Evolutionary conservation across 1,140 invertebrate species (phyloP).

Genomic region (Bombus sylvicola): DNA sequence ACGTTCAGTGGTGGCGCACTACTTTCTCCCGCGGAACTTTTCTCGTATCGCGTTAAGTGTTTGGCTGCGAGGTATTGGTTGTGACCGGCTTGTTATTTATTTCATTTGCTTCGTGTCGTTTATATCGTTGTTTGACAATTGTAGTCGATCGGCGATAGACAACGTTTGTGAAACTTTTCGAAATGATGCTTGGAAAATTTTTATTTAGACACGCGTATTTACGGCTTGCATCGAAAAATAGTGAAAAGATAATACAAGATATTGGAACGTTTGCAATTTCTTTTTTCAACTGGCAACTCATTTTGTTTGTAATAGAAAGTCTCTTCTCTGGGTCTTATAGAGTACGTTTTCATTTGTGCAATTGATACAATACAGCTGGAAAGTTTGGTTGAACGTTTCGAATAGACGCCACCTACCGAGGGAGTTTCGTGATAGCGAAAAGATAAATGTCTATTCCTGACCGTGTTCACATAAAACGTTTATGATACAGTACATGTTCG

Average conservation of each 20-base stretch:
- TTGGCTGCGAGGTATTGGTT: not conserved
- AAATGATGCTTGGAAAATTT: not conserved
- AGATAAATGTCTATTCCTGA: conserved; percentile 17
- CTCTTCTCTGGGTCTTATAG: not conserved
- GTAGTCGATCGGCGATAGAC: not conserved
- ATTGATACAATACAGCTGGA: not conserved
- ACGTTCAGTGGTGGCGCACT: not conserved
- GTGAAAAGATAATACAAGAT: not conserved
- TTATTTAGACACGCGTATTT: not conserved
- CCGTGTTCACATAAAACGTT: conserved; percentile 19
- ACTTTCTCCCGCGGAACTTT: not conserved
- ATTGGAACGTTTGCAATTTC: not conserved
- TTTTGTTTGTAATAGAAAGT: too few relatives aligned
- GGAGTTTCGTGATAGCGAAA: not conserved
- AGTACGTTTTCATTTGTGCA: not conserved
- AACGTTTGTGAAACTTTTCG: not conserved
- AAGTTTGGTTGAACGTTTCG: conserved; percentile 6
- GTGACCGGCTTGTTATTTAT: not conserved
- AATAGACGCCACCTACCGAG: not conserved
- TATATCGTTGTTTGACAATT: not conserved
- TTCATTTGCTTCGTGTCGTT: not conserved
- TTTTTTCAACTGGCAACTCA: not conserved
- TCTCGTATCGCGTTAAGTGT: not conserved
- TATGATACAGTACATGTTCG: conserved; percentile 25
- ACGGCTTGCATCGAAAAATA: not conserved